Conservation (phyloP, 2,888 invertebrate genomes). For the Pachydiplax longipennis region DNA sequence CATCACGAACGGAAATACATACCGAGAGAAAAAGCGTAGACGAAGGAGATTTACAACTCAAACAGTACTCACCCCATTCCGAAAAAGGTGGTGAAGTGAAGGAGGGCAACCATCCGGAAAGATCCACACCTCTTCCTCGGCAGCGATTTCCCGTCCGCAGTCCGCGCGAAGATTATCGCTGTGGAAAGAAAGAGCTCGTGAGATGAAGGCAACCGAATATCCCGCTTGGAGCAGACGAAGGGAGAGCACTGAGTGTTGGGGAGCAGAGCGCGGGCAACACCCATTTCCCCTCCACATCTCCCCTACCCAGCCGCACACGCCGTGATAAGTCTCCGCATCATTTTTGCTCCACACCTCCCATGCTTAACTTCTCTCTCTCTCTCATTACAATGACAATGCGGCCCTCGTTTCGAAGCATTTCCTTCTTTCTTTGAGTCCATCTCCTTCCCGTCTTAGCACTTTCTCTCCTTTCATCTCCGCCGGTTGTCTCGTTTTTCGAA, state of each 20-base stretch:
- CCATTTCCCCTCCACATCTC: not conserved
- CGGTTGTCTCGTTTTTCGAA: not conserved
- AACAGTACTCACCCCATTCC: no score
- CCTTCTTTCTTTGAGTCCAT: not conserved
- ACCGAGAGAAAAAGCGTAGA: no score
- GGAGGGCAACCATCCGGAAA: no score
- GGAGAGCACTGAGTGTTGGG: not conserved
- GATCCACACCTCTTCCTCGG: no score
- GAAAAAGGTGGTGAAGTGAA: no score
- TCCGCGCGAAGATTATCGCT: no score
- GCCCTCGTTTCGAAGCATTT: not conserved
- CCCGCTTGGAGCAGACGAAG: not conserved
- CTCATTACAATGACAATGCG: not conserved
- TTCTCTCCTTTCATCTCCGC: not conserved
- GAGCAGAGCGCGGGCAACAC: not conserved
- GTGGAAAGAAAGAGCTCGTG: no score
- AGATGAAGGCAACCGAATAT: no score
- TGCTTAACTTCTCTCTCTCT: not conserved
- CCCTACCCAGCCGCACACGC: not conserved
- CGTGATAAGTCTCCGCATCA: not conserved
- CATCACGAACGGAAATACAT: no score
- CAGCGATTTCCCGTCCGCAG: no score
- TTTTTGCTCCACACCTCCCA: not conserved
- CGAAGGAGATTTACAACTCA: no score
- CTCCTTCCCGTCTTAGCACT: not conserved